A percentile compares a stretch with the other conserved stretches of the same genome.
phyloP scores from a whole-genome alignment of 92 coral and sea anemone genomes.

The Porites lobata region DNA sequence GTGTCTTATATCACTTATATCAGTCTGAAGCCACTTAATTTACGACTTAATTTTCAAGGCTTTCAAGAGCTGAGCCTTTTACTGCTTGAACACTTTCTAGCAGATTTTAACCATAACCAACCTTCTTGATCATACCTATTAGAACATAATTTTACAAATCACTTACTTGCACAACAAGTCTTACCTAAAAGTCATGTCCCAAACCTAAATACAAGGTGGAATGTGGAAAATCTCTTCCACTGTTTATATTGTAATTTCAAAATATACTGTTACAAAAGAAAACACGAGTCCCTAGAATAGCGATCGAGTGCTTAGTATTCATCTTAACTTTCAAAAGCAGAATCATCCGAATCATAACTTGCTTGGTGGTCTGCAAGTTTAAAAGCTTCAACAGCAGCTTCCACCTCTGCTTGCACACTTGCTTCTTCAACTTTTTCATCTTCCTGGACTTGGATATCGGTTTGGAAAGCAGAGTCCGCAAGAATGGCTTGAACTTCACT shows the following conservation, averaged over 20 bases:
- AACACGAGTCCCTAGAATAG: constrained; percentile 15
- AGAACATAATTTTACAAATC: constrained; percentile 28
- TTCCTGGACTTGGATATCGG: constrained; percentile 29
- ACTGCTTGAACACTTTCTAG: constrained; percentile 27
- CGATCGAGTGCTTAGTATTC: constrained; percentile 2
- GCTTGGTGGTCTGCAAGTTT: constrained; percentile 35
- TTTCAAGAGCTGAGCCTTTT: constrained; percentile 27
- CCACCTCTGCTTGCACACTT: constrained; percentile 51
- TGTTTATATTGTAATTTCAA: constrained; percentile 25
- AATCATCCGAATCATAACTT: constrained; percentile 25
- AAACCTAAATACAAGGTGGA: constrained; percentile 30
- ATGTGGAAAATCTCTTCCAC: constrained; percentile 30
- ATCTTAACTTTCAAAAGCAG: constrained; percentile 21
- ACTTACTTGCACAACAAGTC: constrained; percentile 7
- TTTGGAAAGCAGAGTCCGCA: constrained; percentile 45
- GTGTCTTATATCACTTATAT: constrained; percentile 24
- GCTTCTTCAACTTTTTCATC: constrained; percentile 35
- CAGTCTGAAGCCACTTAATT: constrained; percentile 19
- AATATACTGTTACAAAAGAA: constrained; percentile 8
- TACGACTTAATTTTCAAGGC: background rate
- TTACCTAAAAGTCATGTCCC: constrained; percentile 27
- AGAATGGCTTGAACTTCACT: constrained; percentile 39
- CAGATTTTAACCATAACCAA: constrained; percentile 19
- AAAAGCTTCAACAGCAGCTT: constrained; percentile 47
- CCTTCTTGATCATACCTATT: constrained; percentile 17